phyloP scores from a whole-genome alignment of 2,888 invertebrate genomes.

The Diplolepis rosae region DNA sequence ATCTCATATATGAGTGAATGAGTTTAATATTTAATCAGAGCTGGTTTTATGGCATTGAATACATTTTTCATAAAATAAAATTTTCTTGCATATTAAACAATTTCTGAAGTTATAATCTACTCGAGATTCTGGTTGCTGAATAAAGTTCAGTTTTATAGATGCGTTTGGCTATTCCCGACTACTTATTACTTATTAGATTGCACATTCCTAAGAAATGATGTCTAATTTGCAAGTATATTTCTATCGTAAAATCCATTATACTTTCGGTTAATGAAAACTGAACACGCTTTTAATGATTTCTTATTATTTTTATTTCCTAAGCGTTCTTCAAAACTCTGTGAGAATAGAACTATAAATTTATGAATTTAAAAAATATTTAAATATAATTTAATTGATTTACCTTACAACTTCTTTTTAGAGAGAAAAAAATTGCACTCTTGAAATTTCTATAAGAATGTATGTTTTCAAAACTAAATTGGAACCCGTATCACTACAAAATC shows the following conservation, averaged over 20 bases:
- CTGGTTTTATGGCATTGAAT: not conserved
- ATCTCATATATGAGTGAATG: not conserved
- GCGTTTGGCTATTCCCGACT: not conserved
- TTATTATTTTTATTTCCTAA: too few relatives aligned
- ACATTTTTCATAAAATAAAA: not conserved
- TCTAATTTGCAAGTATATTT: not conserved
- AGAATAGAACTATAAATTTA: too few relatives aligned
- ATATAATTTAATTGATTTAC: too few relatives aligned
- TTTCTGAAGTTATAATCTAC: not conserved
- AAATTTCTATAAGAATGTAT: too few relatives aligned
- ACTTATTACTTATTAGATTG: not conserved
- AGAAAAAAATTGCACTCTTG: too few relatives aligned
- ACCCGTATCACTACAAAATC: too few relatives aligned
- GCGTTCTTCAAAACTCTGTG: too few relatives aligned
- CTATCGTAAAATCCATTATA: not conserved
- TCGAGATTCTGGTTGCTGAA: not conserved
- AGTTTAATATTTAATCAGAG: not conserved
- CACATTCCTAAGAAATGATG: not conserved
- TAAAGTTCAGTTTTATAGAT: not conserved
- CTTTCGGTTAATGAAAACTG: too few relatives aligned
- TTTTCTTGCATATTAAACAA: constrained; percentile 8
- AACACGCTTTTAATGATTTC: too few relatives aligned
- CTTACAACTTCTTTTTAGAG: too few relatives aligned
- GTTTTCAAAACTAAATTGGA: too few relatives aligned
- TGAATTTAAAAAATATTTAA: too few relatives aligned